These are phyloP conservation scores for Calypte anna DNA, from an alignment of 2,113 vertebrate species.

Conservation along the genomic window DNA sequence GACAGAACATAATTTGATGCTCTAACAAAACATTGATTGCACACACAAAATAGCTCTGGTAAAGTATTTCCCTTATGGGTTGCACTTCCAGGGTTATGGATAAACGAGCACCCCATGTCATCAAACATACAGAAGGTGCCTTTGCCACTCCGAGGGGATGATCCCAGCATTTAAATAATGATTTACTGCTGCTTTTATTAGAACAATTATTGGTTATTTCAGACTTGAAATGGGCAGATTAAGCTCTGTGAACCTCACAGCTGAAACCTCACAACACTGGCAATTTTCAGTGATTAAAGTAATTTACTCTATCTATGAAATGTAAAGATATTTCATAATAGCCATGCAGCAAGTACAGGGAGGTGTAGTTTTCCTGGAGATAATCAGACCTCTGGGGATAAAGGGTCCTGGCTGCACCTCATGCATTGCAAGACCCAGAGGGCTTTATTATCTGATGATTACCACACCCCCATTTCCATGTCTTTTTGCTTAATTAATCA, in stretches of 20 bases:
- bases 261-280: conserved; percentile 63
- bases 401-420: conserved; percentile 74
- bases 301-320: conserved; percentile 75
- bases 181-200: conserved; percentile 75
- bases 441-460: conserved; percentile 82
- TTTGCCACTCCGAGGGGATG: conserved; percentile 63
- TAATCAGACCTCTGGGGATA: conserved; percentile 81
- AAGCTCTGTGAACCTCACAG: conserved; percentile 57
- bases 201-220: conserved; percentile 78
- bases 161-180: conserved; percentile 72
- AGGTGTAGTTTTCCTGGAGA: conserved; percentile 76
- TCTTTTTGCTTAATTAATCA: conserved; percentile 86
- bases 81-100: conserved; percentile 38
- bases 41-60: neutral
- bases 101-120: conserved; percentile 54
- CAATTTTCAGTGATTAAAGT: conserved; percentile 62
- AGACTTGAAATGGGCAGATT: conserved; percentile 68
- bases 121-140: conserved; percentile 55
- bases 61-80: conserved; percentile 37
- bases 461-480: conserved; percentile 74
- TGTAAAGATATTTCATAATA: conserved; percentile 68
- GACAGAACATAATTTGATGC: conserved; percentile 25
- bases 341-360: conserved; percentile 66
- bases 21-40: conserved; percentile 55
- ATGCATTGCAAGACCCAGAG: conserved; percentile 70